Percentiles rank a stretch among this genome's conserved stretches.
These are phyloP conservation scores for Lophotis ruficrista DNA, from an alignment of 2,113 vertebrate genomes.

Conservation along the genomic window DNA sequence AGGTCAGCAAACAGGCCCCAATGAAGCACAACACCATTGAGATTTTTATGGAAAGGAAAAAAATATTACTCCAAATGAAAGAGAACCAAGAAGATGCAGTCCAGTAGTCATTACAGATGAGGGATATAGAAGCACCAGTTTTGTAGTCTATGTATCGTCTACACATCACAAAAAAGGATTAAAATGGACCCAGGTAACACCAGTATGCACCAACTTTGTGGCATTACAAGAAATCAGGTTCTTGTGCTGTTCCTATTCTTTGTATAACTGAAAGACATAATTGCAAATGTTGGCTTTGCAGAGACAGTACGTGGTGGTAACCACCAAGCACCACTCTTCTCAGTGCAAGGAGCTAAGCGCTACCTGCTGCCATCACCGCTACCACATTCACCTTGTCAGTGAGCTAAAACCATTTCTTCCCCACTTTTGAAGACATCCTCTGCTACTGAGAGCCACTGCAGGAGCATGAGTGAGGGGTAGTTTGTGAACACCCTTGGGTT, in stretches of 20 bases:
- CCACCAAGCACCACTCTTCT: not conserved
- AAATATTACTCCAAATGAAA: not conserved
- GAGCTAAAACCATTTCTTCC: not conserved
- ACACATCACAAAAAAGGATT: not conserved
- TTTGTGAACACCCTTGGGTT: not conserved
- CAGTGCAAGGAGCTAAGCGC: not conserved
- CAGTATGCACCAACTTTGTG: not conserved
- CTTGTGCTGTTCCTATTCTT: not conserved
- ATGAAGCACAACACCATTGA: fast-evolving
- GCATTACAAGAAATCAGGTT: not conserved
- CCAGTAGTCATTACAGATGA: not conserved
- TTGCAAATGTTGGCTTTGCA: not conserved
- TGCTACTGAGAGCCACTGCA: not conserved
- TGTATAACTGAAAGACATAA: not conserved
- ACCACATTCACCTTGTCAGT: not conserved
- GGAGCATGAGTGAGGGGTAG: not conserved
- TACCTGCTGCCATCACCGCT: not conserved
- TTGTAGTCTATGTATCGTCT: not conserved
- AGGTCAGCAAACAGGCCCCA: not conserved
- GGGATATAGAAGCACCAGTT: not conserved
- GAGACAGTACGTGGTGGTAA: not conserved
- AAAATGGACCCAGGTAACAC: not conserved
- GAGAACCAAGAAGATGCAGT: not conserved
- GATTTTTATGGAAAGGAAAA: not conserved
- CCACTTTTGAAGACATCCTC: not conserved